Conservation (phyloP, 2,888 invertebrate species). For the Vanessa cardui region DNA sequence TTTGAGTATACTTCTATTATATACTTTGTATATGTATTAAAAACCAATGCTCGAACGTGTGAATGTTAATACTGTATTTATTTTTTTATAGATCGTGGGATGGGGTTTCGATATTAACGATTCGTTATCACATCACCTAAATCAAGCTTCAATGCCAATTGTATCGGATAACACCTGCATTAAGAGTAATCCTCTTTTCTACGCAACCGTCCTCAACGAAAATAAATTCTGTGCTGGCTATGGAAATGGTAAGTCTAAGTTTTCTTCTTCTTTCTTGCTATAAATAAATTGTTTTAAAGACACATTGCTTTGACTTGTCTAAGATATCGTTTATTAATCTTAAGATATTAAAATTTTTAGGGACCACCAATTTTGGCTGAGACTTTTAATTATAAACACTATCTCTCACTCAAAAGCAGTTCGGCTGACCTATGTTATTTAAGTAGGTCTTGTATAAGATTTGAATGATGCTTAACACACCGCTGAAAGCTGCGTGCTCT, state of each 20-base stretch:
- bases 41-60: too few relatives aligned
- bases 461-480: too few relatives aligned
- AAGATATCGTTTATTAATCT: too few relatives aligned
- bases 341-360: too few relatives aligned
- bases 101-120: slow-evolving; percentile 52
- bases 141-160: slow-evolving; percentile 45
- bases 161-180: slow-evolving; percentile 44
- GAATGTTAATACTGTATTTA: not conserved
- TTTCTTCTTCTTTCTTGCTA: not conserved
- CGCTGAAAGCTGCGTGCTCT: not conserved
- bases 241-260: slow-evolving; percentile 36
- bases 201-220: slow-evolving; percentile 37
- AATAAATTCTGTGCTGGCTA: slow-evolving; percentile 45
- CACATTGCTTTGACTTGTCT: too few relatives aligned
- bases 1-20: too few relatives aligned
- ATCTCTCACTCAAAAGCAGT: too few relatives aligned
- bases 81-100: slow-evolving; percentile 40
- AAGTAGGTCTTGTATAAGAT: too few relatives aligned
- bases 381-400: too few relatives aligned
- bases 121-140: slow-evolving; percentile 43
- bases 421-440: too few relatives aligned
- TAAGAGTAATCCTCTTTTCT: slow-evolving; percentile 41
- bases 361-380: not conserved
- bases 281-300: too few relatives aligned
- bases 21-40: too few relatives aligned